Evolutionary conservation across 2,888 invertebrate species (phyloP).

Genomic region (Latrodectus hesperus): DNA sequence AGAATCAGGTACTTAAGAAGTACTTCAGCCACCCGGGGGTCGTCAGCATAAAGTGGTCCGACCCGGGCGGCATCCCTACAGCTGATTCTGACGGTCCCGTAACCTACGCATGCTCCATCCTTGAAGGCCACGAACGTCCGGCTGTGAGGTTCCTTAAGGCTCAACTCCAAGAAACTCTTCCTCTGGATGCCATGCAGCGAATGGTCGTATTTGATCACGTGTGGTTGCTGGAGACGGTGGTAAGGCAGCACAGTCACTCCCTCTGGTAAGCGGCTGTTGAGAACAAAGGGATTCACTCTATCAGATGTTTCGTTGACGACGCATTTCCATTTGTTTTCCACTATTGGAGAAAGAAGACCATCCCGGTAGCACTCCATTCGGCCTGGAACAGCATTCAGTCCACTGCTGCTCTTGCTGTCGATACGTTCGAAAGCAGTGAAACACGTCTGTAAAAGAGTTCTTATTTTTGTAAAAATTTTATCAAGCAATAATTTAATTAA

Average conservation of each 20-base stretch:
- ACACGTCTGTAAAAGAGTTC: too few relatives aligned
- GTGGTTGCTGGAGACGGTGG: not conserved
- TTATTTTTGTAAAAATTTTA: too few relatives aligned
- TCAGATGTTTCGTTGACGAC: too few relatives aligned
- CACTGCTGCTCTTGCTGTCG: too few relatives aligned
- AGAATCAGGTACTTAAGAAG: slow-evolving; percentile 14
- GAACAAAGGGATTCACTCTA: not conserved
- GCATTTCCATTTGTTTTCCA: too few relatives aligned
- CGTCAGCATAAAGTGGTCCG: slow-evolving; percentile 60
- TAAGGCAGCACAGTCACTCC: slow-evolving; percentile 10
- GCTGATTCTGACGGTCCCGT: slow-evolving; percentile 25
- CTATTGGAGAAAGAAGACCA: too few relatives aligned
- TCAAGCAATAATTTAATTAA: too few relatives aligned
- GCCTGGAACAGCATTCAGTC: too few relatives aligned
- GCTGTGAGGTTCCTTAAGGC: slow-evolving; percentile 15
- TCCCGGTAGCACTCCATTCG: too few relatives aligned
- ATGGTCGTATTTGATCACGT: slow-evolving; percentile 25
- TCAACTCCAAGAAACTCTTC: slow-evolving; percentile 14
- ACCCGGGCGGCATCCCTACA: slow-evolving; percentile 7
- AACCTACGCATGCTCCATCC: slow-evolving; percentile 29
- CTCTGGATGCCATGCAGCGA: slow-evolving; percentile 12
- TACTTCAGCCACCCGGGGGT: slow-evolving; percentile 46
- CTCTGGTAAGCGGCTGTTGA: not conserved
- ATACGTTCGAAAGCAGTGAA: too few relatives aligned
- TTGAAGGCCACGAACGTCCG: slow-evolving; percentile 40